phyloP scores from a whole-genome alignment of 2,797 vertebrate species.

The Holocentrus rufus region DNA sequence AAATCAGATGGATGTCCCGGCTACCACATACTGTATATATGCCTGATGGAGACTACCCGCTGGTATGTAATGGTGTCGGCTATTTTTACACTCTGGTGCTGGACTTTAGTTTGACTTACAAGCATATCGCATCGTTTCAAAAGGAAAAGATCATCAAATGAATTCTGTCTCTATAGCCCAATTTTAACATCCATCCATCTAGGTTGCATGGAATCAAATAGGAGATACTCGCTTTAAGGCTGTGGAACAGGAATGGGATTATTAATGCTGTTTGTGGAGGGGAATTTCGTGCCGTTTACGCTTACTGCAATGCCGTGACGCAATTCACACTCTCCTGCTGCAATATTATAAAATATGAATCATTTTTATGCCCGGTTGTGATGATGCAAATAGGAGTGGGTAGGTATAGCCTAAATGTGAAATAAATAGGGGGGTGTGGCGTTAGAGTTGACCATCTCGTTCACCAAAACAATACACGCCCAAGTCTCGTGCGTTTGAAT shows the following conservation, averaged over 20 bases:
- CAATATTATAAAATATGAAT: constrained; percentile 64
- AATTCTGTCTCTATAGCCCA: not conserved
- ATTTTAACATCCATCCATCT: not conserved
- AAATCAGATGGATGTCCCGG: constrained; percentile 20
- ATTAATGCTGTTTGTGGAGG: constrained; percentile 25
- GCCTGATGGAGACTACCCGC: constrained; percentile 14
- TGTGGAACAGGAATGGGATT: not conserved
- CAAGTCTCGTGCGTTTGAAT: constrained; percentile 49
- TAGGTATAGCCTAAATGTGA: too few species aligned
- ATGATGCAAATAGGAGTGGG: constrained; percentile 21
- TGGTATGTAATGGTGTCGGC: not conserved
- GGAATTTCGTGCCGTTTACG: constrained; percentile 52
- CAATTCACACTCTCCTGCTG: constrained; percentile 65
- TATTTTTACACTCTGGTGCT: not conserved
- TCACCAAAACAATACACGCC: constrained; percentile 69
- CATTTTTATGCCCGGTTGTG: constrained; percentile 14
- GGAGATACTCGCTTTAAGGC: not conserved
- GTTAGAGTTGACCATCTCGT: constrained; percentile 36
- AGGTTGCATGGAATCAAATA: not conserved
- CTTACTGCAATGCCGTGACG: constrained; percentile 71
- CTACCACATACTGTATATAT: not conserved
- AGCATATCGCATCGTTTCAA: not conserved
- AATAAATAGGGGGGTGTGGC: constrained; percentile 67
- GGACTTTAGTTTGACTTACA: not conserved
- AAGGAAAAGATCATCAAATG: not conserved